These are phyloP conservation scores for Lycocorax pyrrhopterus DNA, from an alignment of 2,113 vertebrate genomes.

Conservation along the genomic window DNA sequence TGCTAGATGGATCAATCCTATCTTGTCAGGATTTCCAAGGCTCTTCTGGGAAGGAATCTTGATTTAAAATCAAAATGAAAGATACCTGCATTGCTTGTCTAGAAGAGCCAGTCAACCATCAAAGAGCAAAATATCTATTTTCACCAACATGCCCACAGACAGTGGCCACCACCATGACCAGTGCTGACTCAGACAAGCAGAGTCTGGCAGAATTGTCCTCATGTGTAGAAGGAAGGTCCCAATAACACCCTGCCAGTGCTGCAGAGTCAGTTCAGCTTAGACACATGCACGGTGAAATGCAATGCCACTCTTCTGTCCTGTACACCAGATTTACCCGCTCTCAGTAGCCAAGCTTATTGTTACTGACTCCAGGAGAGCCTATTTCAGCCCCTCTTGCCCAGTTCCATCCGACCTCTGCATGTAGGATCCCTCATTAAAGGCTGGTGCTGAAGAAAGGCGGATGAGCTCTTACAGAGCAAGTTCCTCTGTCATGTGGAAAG, in stretches of 20 bases:
- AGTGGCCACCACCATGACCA: not conserved
- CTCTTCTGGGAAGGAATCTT: not conserved
- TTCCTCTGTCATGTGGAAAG: not conserved
- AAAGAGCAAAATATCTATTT: not conserved
- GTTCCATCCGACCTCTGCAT: not conserved
- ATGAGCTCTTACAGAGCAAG: not conserved
- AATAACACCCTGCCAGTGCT: not conserved
- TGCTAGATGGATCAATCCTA: not conserved
- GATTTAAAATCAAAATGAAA: not conserved
- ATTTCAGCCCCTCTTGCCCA: not conserved
- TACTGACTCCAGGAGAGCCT: not conserved
- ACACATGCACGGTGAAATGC: accelerated
- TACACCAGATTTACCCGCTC: not conserved
- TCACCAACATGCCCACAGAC: not conserved
- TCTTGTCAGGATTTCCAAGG: not conserved
- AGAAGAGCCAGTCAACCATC: not conserved
- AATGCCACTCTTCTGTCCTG: not conserved
- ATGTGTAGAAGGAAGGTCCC: not conserved
- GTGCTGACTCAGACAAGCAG: not conserved
- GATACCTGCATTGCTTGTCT: not conserved
- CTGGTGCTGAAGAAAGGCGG: not conserved
- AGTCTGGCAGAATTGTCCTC: not conserved
- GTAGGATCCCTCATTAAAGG: not conserved
- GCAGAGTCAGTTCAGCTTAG: not conserved
- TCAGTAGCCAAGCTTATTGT: not conserved